Base-by-base conservation (phyloP, 2,797 vertebrate species). In the Xiphorhynchus erythropygius region DNA sequence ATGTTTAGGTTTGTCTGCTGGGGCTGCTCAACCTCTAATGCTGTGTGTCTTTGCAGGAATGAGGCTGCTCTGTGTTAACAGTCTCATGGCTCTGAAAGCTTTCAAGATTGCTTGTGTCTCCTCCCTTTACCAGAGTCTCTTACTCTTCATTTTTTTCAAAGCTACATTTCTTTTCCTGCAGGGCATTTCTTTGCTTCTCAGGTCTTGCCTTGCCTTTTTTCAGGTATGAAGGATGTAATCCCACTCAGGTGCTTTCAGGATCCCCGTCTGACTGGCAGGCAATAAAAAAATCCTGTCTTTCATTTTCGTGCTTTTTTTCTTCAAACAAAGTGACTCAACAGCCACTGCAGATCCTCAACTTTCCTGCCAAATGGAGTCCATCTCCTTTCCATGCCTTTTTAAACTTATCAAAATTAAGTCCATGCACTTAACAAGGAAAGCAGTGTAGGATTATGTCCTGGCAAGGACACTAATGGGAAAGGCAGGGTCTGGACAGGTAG, bases 291-390 rank as follows among this genome's bases (percentile, higher is more conserved):
- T 33, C 37, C 60, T 47, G 55, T 52, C 14, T 88, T 87, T 87
- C 10, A 60, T 84, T 87, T 85, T 59, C 49, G 28, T 47, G 27
- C 60, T 90, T 94, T 76, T 68, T 93, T 84, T 42, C 62, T 93
- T 96, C 69, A 70, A 87, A 90, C 49, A 69, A 79, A 95, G 78
- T 95, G 80, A 88, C 47, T 89, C 86, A 84, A 79, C 52, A 92
- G 41, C 77, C 71, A 88, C 92, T 69, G 81, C 67, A 93, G 93
- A 94, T 79, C 71, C 39, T 64, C 49, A 75, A 16, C 56, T 89
- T 91, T 69, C 62, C 39, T 57, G 71, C 47, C 83, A 76, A 65
- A 92, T 37, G 30, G 64, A 95, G 52, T 67, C 15, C 75, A 47
- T 94, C 77, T 96, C 63, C 70, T 84, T 94, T 87, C 71, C 57